These are phyloP conservation scores for Sitta europaea DNA, from an alignment of 2,113 vertebrate genomes.

Conservation along the genomic window DNA sequence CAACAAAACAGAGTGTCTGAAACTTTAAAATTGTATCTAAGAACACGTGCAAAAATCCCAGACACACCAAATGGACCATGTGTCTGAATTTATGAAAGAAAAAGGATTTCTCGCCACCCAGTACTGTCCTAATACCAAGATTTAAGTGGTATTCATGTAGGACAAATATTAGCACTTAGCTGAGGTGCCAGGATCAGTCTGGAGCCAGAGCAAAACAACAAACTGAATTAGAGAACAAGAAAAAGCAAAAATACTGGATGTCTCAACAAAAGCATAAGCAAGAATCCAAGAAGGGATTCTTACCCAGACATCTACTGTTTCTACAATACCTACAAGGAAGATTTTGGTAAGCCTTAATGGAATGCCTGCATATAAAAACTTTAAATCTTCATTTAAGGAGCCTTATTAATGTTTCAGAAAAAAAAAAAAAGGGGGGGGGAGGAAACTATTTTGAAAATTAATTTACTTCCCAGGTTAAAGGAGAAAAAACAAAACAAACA, in stretches of 20 bases:
- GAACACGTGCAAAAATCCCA: not conserved
- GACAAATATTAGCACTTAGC: not conserved
- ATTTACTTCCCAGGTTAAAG: not conserved
- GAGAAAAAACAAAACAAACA: not conserved
- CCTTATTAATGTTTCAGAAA: not conserved
- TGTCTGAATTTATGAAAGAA: not conserved
- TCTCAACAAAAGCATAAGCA: not conserved
- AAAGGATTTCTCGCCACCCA: not conserved
- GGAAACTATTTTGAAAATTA: not conserved
- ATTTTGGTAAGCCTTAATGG: not conserved
- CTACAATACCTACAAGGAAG: not conserved
- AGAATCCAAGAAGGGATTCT: not conserved
- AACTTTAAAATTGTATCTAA: not conserved
- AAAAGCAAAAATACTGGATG: not conserved
- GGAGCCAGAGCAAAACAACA: not conserved
- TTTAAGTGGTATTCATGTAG: not conserved
- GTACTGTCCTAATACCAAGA: not conserved
- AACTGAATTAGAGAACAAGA: not conserved
- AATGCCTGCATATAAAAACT: not conserved
- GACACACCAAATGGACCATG: rapidly evolving
- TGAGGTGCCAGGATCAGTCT: not conserved
- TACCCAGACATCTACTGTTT: not conserved
- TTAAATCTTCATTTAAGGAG: not conserved
- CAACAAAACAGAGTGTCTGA: not conserved
- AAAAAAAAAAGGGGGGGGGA: rapidly evolving